phyloP scores from a whole-genome alignment of 2,113 vertebrate species.

The Acanthochromis polyacanthus region DNA sequence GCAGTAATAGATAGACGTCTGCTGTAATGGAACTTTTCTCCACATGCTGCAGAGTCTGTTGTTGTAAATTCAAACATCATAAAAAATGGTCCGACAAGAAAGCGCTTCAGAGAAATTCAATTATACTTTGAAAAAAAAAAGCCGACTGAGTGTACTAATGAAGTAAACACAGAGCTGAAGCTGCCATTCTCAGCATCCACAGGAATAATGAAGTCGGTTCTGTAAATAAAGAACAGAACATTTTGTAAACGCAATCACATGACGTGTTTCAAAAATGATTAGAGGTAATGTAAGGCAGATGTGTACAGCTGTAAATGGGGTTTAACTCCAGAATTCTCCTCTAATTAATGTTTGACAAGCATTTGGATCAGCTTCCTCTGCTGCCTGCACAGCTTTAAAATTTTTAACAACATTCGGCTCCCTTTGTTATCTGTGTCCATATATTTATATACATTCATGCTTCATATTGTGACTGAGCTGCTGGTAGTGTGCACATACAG shows the following conservation, averaged over 20 bases:
- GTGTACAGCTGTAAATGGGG: conserved; percentile 24
- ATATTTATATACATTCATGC: not conserved
- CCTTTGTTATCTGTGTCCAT: conserved; percentile 5
- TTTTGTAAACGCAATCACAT: conserved; percentile 40
- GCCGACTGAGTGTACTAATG: no score
- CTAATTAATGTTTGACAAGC: conserved; percentile 36
- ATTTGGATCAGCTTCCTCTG: conserved; percentile 26
- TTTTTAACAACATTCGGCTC: not conserved
- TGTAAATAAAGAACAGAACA: not conserved
- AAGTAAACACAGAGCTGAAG: no score
- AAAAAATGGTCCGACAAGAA: no score
- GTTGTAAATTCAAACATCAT: no score
- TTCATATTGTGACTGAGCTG: not conserved
- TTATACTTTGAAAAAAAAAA: no score
- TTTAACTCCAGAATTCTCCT: conserved; percentile 22
- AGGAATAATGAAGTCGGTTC: no score
- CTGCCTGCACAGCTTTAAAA: not conserved
- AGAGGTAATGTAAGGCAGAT: conserved; percentile 51
- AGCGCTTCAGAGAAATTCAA: no score
- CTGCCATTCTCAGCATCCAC: no score
- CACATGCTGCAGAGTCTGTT: no score
- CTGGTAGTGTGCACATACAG: not conserved
- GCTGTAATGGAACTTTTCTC: no score
- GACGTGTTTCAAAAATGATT: conserved; percentile 39
- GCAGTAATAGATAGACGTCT: no score